Base-by-base conservation (phyloP, 2,113 vertebrate species). In the Malurus cyaneus region DNA sequence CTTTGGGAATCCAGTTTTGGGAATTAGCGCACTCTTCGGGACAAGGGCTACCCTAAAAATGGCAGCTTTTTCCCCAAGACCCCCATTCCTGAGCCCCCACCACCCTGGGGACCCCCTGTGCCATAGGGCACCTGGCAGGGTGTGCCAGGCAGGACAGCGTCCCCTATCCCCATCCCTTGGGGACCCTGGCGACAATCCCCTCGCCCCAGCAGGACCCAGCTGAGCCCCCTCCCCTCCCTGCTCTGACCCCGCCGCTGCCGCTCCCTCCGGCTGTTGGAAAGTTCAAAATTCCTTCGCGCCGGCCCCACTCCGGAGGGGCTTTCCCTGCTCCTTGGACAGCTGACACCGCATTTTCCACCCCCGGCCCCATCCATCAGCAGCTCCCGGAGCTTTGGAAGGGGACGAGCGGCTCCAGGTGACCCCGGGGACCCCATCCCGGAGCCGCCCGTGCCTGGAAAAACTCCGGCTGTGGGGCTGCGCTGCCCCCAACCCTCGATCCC, bases 231-330 rank as follows among this genome's bases (percentile, higher is more conserved):
- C 8, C 26, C 1, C 49, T 80, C 26, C 1, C 56, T 80, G 73
- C 31, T 64, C 80, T 16, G 80, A 53, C 47, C 8, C 47, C 1
- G 0, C 61, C 64, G 39, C 39, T 39, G 39, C 39, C 39, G 39
- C 39, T 39, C 39, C 39, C 39, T 39, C 39, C 39, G 14, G 82
- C 92, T 83, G 88, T 72, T 78, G 78, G 88, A 69, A 83, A 79
- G 29, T 50, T 50, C 9, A 57, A 47, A 46, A 82, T 73, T 50
- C 82, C 57, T 42, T 4, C 18, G 4, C 4, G 11, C 8, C 12
- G 18, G 6, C 46, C 29, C 18, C 11, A 0, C 5, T 7, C 66
- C 61, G 11, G 50, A 3, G 21, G 78, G 67, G 25, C 28, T 60
- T 52, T 21, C 12, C 66, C 67, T 41, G 72, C 50, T 36, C 54